These are phyloP conservation scores for Sinonovacula constricta DNA, from an alignment of 1,140 invertebrate species.

Conservation along the genomic window DNA sequence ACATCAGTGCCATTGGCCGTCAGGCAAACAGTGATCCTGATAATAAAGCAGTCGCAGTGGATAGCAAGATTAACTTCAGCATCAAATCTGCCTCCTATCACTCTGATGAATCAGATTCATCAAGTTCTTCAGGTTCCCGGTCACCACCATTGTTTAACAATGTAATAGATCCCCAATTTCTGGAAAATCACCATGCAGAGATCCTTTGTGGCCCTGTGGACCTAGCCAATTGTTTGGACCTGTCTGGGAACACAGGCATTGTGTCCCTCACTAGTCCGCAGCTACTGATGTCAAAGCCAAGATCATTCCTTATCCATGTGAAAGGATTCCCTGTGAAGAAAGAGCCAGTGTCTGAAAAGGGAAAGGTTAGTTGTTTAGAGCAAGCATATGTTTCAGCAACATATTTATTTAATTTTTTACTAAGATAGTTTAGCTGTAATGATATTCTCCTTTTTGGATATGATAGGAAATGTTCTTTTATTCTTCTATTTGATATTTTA, in stretches of 20 bases:
- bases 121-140: not conserved
- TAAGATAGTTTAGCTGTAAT: no score
- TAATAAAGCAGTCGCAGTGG: slow-evolving; percentile 45
- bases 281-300: slow-evolving; percentile 87
- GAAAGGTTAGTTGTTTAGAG: no score
- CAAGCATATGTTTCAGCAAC: no score
- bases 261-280: slow-evolving; percentile 92
- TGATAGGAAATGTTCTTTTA: no score
- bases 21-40: slow-evolving; percentile 17
- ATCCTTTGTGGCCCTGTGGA: slow-evolving; percentile 92
- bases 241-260: slow-evolving; percentile 89
- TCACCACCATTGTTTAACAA: slow-evolving; percentile 81
- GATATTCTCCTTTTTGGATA: no score
- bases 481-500: no score
- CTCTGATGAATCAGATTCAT: slow-evolving; percentile 32
- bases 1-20: slow-evolving; percentile 76
- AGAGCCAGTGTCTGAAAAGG: slow-evolving; percentile 56
- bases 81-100: slow-evolving; percentile 14
- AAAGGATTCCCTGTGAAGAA: slow-evolving; percentile 81
- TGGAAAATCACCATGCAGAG: slow-evolving; percentile 91
- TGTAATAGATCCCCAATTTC: slow-evolving; percentile 86
- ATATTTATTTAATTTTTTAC: no score
- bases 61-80: slow-evolving; percentile 62
- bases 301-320: slow-evolving; percentile 91
- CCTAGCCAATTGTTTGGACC: slow-evolving; percentile 88